Evolutionary conservation across 2,797 vertebrate genomes (phyloP).

Genomic region (Aulostomus chinensis): DNA sequence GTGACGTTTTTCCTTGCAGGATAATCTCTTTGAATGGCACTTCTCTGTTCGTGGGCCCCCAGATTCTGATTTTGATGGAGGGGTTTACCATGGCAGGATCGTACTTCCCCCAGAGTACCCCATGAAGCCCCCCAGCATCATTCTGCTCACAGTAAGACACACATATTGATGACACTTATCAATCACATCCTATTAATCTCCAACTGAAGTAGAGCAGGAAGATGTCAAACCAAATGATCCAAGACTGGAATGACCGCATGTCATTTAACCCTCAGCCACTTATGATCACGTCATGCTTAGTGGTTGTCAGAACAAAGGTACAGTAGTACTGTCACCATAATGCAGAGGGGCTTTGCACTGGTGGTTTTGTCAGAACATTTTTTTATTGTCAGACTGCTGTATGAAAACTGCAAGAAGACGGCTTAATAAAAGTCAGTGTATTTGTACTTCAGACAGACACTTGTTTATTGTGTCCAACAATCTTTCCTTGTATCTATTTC

Average conservation of each 20-base stretch:
- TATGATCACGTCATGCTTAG: constrained; percentile 15
- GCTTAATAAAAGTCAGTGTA: constrained; percentile 17
- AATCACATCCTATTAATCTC: constrained; percentile 4
- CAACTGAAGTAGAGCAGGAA: constrained; percentile 11
- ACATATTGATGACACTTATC: not conserved
- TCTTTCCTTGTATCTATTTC: not conserved
- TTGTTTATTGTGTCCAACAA: constrained; percentile 4
- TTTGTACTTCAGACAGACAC: constrained; percentile 12
- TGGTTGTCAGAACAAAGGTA: constrained; percentile 37
- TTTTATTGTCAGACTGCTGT: constrained; percentile 15
- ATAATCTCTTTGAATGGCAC: constrained; percentile 99
- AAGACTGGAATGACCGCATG: constrained; percentile 26
- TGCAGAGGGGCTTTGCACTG: constrained; percentile 14
- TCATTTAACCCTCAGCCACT: constrained; percentile 31
- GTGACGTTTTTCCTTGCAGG: constrained; percentile 71
- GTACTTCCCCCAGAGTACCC: constrained; percentile 97
- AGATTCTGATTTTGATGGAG: constrained; percentile 96
- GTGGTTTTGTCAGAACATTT: constrained; percentile 21
- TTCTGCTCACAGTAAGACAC: constrained; percentile 91
- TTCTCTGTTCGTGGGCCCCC: constrained; percentile 96
- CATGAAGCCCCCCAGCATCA: constrained; percentile 99
- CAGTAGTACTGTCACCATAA: constrained; percentile 15
- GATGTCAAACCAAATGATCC: constrained; percentile 30
- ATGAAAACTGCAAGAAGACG: constrained; percentile 17
- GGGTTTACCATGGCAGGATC: constrained; percentile 95